A percentile compares a stretch with the other conserved stretches of the same genome.
These are phyloP conservation scores for Cremastinae sp. DNA, from an alignment of 2,888 invertebrate species.

Conservation along the genomic window DNA sequence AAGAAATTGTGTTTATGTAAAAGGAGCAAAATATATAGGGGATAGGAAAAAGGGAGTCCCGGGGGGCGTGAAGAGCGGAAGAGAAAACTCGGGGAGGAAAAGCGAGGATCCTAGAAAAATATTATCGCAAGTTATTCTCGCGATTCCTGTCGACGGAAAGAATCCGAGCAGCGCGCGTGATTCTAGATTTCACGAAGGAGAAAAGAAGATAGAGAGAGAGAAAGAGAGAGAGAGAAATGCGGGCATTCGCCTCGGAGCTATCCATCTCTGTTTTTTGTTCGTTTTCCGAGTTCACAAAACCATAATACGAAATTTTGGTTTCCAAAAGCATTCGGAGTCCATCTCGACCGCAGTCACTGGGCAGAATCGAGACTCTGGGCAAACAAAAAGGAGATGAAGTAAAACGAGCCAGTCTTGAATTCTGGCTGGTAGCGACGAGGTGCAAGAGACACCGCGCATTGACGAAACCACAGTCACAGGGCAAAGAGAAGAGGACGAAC, in stretches of 20 bases:
- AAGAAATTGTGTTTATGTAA: constrained; percentile 11
- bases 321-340: constrained; percentile 31
- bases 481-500: constrained; percentile 38
- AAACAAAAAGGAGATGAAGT: constrained; percentile 46
- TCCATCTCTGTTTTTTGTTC: constrained; percentile 48
- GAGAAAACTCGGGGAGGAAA: constrained; percentile 20
- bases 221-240: constrained; percentile 17
- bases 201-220: constrained; percentile 15
- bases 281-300: constrained; percentile 22
- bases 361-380: constrained; percentile 33
- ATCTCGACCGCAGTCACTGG: constrained; percentile 52
- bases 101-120: constrained; percentile 71
- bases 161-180: constrained; percentile 43
- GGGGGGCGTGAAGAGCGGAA: constrained; percentile 16
- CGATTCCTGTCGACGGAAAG: constrained; percentile 40
- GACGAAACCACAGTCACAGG: constrained; percentile 43
- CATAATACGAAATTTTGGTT: constrained; percentile 66
- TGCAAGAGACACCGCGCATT: constrained; percentile 46
- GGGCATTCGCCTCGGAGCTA: constrained; percentile 15
- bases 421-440: constrained; percentile 40
- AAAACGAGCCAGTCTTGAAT: constrained; percentile 47
- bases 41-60: background rate
- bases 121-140: constrained; percentile 68
- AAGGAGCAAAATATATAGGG: background rate
- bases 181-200: constrained; percentile 42